phyloP scores from a whole-genome alignment of 2,888 invertebrate genomes.

The Galeopsomyia nigrocyanea region DNA sequence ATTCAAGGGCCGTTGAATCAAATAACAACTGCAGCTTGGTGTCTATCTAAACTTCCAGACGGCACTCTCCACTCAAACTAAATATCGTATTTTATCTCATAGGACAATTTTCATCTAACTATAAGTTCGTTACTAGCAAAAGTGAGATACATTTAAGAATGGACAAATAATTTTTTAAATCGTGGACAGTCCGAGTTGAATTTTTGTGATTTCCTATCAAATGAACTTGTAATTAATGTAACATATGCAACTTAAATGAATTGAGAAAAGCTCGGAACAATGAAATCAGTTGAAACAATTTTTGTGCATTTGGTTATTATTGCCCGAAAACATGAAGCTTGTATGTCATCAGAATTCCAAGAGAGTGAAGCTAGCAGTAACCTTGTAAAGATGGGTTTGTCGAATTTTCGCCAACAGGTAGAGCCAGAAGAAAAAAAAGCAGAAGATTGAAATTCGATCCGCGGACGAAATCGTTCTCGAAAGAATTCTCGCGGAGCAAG shows the following conservation, averaged over 20 bases:
- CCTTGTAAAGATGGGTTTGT: no score
- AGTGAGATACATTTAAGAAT: constrained; percentile 41
- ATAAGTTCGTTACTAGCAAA: constrained; percentile 39
- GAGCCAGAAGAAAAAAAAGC: no score
- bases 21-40: constrained; percentile 11
- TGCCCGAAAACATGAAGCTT: no score
- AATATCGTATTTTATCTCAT: constrained; percentile 39
- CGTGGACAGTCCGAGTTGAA: constrained; percentile 17
- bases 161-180: constrained; percentile 8
- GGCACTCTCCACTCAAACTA: constrained; percentile 37
- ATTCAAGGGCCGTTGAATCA: background rate
- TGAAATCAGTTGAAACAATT: constrained; percentile 7
- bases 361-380: no score
- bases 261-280: constrained; percentile 26
- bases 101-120: constrained; percentile 38
- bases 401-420: no score
- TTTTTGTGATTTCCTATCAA: constrained; percentile 41
- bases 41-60: constrained; percentile 25
- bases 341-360: no score
- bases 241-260: constrained; percentile 34
- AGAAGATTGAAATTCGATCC: no score
- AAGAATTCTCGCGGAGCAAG: no score
- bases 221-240: constrained; percentile 47
- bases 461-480: no score
- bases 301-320: background rate